phyloP scores from a whole-genome alignment of 2,797 vertebrate species.

The Nannoperca australis region DNA sequence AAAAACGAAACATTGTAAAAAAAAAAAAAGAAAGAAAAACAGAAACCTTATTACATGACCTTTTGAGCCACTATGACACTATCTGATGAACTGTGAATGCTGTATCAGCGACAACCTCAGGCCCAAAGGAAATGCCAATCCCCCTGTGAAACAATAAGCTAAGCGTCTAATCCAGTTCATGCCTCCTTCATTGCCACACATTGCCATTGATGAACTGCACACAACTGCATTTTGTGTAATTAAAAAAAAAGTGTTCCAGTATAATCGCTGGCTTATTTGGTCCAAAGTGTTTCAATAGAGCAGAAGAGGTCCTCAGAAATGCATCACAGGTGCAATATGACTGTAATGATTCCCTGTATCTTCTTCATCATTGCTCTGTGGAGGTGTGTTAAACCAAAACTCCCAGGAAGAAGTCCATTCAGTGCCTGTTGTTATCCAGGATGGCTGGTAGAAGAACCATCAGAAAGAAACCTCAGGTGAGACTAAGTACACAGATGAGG shows the following conservation, averaged over 20 bases:
- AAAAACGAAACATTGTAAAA: too few relatives aligned
- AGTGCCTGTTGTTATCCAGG: not conserved
- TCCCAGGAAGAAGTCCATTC: not conserved
- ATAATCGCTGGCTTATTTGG: not conserved
- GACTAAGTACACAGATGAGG: not conserved
- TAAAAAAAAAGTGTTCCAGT: not conserved
- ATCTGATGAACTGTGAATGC: conserved; percentile 55
- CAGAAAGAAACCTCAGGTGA: not conserved
- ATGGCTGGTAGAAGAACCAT: not conserved
- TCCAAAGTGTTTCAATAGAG: not conserved
- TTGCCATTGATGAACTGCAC: conserved; percentile 45
- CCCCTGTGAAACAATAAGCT: conserved; percentile 75
- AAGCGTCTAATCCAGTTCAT: conserved; percentile 47
- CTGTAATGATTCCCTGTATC: not conserved
- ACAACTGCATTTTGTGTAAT: not conserved
- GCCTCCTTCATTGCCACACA: conserved; percentile 46
- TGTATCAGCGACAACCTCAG: conserved; percentile 59
- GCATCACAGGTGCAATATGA: not conserved
- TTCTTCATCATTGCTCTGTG: not conserved
- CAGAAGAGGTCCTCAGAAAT: not conserved
- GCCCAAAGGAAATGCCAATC: conserved; percentile 76
- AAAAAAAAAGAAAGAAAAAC: not conserved
- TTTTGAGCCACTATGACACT: conserved; percentile 36
- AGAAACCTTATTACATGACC: not conserved
- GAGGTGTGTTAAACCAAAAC: not conserved